Conservation (phyloP, 2,797 vertebrate genomes). For the Sebastes miniatus region DNA sequence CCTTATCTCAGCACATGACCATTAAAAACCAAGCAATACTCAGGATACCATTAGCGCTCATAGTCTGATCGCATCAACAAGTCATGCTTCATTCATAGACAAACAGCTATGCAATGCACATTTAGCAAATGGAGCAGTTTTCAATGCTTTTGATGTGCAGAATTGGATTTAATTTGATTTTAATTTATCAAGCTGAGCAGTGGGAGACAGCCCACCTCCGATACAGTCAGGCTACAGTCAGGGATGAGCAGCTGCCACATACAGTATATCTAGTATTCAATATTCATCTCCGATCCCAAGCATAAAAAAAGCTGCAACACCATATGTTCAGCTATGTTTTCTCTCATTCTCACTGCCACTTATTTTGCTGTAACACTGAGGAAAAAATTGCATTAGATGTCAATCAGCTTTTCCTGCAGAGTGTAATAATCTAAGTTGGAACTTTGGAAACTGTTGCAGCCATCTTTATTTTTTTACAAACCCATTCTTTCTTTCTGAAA, state of each 20-base stretch:
- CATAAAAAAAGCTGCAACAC: conserved; percentile 29
- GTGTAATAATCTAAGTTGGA: not conserved
- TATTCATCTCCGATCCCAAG: conserved; percentile 35
- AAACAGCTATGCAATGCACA: not conserved
- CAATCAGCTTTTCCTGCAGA: conserved; percentile 12
- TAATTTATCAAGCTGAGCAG: not conserved
- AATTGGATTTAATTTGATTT: not conserved
- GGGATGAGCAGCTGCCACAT: conserved; percentile 5
- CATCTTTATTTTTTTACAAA: not conserved
- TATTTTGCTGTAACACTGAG: conserved; percentile 5
- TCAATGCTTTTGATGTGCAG: conserved; percentile 13
- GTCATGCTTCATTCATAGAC: conserved; percentile 26
- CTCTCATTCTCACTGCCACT: conserved; percentile 8
- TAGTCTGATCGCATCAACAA: conserved; percentile 33
- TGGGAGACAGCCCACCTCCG: conserved; percentile 1
- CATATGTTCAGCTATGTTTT: conserved; percentile 52
- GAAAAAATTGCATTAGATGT: conserved; percentile 15
- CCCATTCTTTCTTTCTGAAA: not conserved
- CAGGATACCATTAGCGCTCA: conserved; percentile 12
- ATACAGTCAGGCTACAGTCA: conserved; percentile 1
- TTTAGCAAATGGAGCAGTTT: conserved; percentile 23
- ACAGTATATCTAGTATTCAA: conserved; percentile 25
- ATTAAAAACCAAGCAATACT: not conserved
- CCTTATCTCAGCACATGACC: conserved; percentile 52
- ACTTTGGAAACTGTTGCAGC: not conserved